Percentiles rank a stretch among this genome's conserved stretches.
Evolutionary conservation across 2,113 vertebrate genomes (phyloP).

Genomic region (Prunella himalayana): DNA sequence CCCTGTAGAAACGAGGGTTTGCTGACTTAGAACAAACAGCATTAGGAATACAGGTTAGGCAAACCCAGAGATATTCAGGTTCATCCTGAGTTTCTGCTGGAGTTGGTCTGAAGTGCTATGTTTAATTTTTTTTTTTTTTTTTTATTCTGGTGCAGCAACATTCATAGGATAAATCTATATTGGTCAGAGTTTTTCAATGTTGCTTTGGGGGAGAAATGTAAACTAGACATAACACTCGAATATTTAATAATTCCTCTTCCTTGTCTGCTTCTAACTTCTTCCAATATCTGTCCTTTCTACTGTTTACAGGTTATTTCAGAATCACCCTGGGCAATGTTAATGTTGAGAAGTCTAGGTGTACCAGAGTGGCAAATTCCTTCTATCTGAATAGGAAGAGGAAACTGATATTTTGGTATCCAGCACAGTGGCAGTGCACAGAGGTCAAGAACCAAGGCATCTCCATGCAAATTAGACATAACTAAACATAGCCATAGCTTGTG

Average conservation of each 20-base stretch:
- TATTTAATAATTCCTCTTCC: background rate
- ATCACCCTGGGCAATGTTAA: background rate
- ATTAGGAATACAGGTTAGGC: background rate
- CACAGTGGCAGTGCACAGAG: background rate
- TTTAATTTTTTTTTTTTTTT: background rate
- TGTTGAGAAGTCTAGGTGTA: background rate
- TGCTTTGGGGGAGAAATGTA: background rate
- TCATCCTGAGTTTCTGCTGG: background rate
- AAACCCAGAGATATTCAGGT: background rate
- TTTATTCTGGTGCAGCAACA: background rate
- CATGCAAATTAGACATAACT: background rate
- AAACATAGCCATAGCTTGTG: background rate
- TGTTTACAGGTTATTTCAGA: background rate
- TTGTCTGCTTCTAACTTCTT: background rate
- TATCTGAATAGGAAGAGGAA: background rate
- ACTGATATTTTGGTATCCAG: rapidly evolving
- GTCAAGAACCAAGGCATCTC: background rate
- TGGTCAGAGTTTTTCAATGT: background rate
- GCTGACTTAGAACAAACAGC: background rate
- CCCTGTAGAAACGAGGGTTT: slow-evolving; percentile 5
- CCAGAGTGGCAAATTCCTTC: background rate
- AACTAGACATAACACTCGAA: background rate
- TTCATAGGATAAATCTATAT: background rate
- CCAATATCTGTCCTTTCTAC: background rate
- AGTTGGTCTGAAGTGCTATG: background rate